A percentile compares a stretch with the other conserved stretches of the same genome.
phyloP scores from a whole-genome alignment of 2,888 invertebrate species.

The Pemphredon lugubris region DNA sequence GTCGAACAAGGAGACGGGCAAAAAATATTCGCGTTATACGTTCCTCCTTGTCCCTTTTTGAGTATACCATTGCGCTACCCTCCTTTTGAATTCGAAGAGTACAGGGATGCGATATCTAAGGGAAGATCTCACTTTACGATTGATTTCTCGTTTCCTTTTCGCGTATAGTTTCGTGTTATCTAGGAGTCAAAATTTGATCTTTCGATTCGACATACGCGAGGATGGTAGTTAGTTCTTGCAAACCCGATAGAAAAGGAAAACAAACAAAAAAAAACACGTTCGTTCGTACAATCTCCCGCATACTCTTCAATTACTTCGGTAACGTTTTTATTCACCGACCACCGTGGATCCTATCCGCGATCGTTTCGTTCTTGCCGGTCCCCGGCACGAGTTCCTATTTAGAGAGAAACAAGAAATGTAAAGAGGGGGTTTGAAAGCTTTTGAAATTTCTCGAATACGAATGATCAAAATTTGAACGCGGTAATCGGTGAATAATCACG shows the following conservation, averaged over 20 bases:
- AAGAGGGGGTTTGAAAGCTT: too few relatives aligned
- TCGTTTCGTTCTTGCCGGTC: conserved; percentile 10
- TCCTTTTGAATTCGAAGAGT: conserved; percentile 59
- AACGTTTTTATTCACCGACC: conserved; percentile 64
- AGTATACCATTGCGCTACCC: conserved; percentile 50
- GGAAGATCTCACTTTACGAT: conserved; percentile 27
- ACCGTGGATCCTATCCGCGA: conserved; percentile 15
- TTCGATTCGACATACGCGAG: conserved; percentile 12
- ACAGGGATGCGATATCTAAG: conserved; percentile 17
- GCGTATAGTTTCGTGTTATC: neutral
- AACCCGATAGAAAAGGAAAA: neutral
- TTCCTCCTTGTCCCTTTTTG: conserved; percentile 57
- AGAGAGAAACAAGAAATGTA: too few relatives aligned
- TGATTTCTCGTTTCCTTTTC: neutral
- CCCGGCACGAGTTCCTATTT: conserved; percentile 48
- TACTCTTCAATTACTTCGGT: conserved; percentile 60
- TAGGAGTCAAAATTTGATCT: neutral
- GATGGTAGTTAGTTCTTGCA: conserved; percentile 1
- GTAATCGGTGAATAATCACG: conserved; percentile 73
- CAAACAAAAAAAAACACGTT: neutral
- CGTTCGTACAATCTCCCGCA: conserved; percentile 15
- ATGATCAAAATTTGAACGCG: too few relatives aligned
- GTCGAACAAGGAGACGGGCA: conserved; percentile 35
- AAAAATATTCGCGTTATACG: conserved; percentile 49
- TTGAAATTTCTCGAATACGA: too few relatives aligned